phyloP scores from a whole-genome alignment of 2,797 vertebrate species.

The Sebastes vulpes region DNA sequence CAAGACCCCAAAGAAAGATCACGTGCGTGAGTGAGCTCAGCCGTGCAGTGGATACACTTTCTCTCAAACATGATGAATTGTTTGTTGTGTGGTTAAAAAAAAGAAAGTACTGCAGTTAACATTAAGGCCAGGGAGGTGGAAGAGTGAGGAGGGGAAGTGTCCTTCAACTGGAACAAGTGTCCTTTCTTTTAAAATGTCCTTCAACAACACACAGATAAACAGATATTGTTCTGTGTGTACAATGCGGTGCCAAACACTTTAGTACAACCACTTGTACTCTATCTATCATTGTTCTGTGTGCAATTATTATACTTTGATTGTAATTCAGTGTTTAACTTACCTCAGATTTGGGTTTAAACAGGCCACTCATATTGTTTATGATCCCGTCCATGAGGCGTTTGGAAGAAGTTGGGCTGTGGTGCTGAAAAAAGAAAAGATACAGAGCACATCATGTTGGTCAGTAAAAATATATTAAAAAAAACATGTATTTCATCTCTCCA shows the following conservation, averaged over 20 bases:
- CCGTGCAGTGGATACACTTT: neutral
- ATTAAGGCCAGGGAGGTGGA: neutral
- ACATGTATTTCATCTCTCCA: neutral
- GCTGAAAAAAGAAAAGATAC: conserved; percentile 58
- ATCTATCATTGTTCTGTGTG: neutral
- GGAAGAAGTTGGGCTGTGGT: conserved; percentile 59
- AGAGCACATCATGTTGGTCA: neutral
- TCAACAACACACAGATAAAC: neutral
- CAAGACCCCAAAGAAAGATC: conserved; percentile 19
- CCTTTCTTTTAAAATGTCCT: neutral
- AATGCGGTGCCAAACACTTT: neutral
- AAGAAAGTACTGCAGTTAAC: neutral
- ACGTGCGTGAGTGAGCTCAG: conserved; percentile 12
- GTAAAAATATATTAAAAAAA: conserved; percentile 1
- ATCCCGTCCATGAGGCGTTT: conserved; percentile 87
- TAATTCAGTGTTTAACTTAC: conserved; percentile 70
- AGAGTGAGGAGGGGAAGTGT: neutral
- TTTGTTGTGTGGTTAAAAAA: conserved; percentile 24
- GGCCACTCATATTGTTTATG: conserved; percentile 87
- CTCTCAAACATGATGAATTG: conserved; percentile 48
- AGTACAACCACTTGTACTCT: neutral
- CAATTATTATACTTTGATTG: neutral
- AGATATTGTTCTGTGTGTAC: neutral
- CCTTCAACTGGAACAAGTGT: conserved; percentile 5
- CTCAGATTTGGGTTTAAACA: conserved; percentile 90